Evolutionary conservation across 2,888 invertebrate species (phyloP), one percentile per base, ranked within the genome.

Genomic region (Corythucha ciliata): DNA sequence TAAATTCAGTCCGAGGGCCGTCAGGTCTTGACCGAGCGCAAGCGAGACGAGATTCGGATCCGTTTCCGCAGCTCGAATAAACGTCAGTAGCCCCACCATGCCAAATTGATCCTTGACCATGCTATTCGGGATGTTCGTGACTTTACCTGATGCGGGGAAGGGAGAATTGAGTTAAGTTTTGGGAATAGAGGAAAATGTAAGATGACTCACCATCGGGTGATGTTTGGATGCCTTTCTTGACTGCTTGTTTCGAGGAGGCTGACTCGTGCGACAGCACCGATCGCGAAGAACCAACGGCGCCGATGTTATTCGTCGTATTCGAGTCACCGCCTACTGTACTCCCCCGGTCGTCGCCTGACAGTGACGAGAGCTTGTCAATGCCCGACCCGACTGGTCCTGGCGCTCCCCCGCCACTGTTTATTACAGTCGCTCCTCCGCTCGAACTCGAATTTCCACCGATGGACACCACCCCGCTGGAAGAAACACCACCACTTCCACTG

Each of bases 81-180:
- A 97, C 62, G 97, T 93, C 70, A 99, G 75, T 63, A 99, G 78
- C 41, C 98, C 98, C 61, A 97, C 94, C 76, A 99, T 97, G 63
- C 98, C 98, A 71, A 94, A 98, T 74, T 98, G 98, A 74, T 99
- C 98, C 64, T 87, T 89, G 60, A 99, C 91, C 97, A 99, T 98
- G 67, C 90, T 90, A 61, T 83, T 81, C 57, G 98, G 98, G 75
- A 99, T 97, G 74, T 96, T 94, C 69, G 94, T 90, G 66, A 98
- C 93, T 75, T 89, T 87, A 64, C 92, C 91, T 91, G 68, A 10
- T 14, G 10, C 2, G 22, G 26, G 26, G 16, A 18, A 7, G 8
- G 16, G 12, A 10, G 8, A 20, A 8, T 20, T 41, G 21, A 41
- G 7, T 36, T 36, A 14, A 10, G 16, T 8, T 10, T 10, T 10